Percentiles rank a stretch among this genome's conserved stretches.
phyloP scores from a whole-genome alignment of 2,888 invertebrate species.

The Iselma pallidipennis region DNA sequence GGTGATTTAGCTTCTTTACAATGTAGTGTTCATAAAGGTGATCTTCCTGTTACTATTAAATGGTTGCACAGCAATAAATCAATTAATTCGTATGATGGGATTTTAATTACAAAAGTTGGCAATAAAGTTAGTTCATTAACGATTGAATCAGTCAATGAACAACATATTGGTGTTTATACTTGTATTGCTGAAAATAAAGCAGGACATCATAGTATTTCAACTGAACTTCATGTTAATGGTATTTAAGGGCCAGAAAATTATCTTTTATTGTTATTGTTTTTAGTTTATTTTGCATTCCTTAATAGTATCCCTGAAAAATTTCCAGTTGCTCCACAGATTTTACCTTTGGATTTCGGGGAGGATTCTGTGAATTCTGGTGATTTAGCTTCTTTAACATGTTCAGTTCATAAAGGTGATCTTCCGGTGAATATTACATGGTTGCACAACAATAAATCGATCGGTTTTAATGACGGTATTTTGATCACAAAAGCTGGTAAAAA shows the following conservation, averaged over 20 bases:
- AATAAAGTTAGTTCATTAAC: slow-evolving; percentile 61
- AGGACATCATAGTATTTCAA: slow-evolving; percentile 66
- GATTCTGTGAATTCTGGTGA: slow-evolving; percentile 71
- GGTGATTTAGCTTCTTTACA: slow-evolving; percentile 70
- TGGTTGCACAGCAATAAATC: slow-evolving; percentile 62
- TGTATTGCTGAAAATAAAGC: slow-evolving; percentile 72
- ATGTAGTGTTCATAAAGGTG: slow-evolving; percentile 71
- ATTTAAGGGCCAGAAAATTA: too few relatives aligned
- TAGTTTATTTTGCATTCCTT: slow-evolving; percentile 44
- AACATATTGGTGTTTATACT: slow-evolving; percentile 75
- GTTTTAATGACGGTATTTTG: slow-evolving; percentile 45
- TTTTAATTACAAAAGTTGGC: slow-evolving; percentile 51
- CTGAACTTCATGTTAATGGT: slow-evolving; percentile 69
- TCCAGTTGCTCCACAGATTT: slow-evolving; percentile 48
- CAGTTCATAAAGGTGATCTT: slow-evolving; percentile 72
- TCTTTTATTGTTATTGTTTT: too few relatives aligned
- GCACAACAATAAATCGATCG: slow-evolving; percentile 66
- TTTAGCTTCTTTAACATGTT: slow-evolving; percentile 69
- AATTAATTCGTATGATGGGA: slow-evolving; percentile 47
- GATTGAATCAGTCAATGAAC: slow-evolving; percentile 63
- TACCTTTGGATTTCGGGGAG: slow-evolving; percentile 55
- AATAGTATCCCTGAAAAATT: slow-evolving; percentile 46
- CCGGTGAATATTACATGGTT: slow-evolving; percentile 75
- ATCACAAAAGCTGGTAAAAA: slow-evolving; percentile 59
- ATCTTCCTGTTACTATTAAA: slow-evolving; percentile 64